Evolutionary conservation across 2,888 invertebrate genomes (phyloP), one percentile per base, ranked within the genome.

Genomic region (Yponomeuta sedellus): DNA sequence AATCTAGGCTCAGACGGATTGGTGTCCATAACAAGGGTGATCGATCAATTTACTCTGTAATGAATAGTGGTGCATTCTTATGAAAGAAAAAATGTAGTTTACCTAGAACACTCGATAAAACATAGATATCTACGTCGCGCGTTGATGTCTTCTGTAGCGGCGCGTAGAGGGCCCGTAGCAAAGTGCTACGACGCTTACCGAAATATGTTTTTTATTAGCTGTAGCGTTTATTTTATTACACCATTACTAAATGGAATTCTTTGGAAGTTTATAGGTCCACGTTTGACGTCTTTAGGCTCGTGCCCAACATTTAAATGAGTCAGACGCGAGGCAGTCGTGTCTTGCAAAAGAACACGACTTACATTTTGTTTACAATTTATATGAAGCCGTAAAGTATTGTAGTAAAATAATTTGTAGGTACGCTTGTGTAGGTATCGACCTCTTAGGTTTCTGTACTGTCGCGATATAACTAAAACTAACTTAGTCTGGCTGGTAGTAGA

Each of bases 71-170:
- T 2, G 25, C 1, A 25, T 25, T 25, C 3, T 25, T 1, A 34
- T 8, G 34, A 8, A 34, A 3, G 34, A 34, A 34, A 34, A 5
- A 34, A 34, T 34, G 8, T 34, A 44, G 16, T 2, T 11, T 44
- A 44, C 16, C 44, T 44, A 44, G 16, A 12, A 44, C 1, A 2
- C 12, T 12, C 12, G 16, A 44, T 44, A 44, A 44, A 44, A 44
- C 44, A 16, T 4, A 12, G 44, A 12, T 44, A 16, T 3, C 11
- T 16, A 44, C 44, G 44, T n/a, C 20, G 40, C 64, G 12, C 64
- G 64, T 64, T 64, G 44, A 64, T 52, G 64, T 64, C 64, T 64
- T 64, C 52, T 64, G 52, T 64, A 52, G 10, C 8, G 59, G 39
- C 39, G n/a, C 19, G 62, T 62, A 34, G 34, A 62, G 39, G 19